Evolutionary conservation across 2,113 vertebrate species (phyloP).

Genomic region (Microcebus murinus): DNA sequence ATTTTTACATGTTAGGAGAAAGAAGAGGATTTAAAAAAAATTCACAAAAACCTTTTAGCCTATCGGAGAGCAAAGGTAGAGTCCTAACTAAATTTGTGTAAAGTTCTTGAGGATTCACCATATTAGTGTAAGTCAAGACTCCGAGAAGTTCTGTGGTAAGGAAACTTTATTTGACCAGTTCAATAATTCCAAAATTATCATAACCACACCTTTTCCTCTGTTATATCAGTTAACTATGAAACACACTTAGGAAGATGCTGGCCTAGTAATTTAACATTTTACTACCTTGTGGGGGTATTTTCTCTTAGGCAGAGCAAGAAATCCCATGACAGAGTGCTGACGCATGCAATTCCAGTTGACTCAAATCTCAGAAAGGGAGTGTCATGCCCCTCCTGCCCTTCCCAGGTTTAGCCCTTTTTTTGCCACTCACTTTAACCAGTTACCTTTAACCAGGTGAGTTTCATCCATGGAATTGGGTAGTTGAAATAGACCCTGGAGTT

Average conservation of each 20-base stretch:
- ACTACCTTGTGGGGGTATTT: background rate
- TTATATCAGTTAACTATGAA: background rate
- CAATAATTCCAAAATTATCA: background rate
- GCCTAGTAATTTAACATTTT: background rate
- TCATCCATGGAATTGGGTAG: background rate
- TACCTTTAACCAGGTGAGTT: background rate
- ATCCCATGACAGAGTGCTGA: accelerated
- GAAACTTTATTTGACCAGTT: background rate
- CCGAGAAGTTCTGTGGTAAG: background rate
- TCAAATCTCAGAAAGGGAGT: background rate
- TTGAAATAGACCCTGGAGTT: background rate
- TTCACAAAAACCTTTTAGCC: background rate
- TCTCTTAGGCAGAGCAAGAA: background rate
- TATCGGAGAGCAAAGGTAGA: background rate
- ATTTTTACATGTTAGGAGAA: background rate
- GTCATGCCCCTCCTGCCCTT: accelerated
- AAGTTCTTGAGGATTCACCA: background rate
- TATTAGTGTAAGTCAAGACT: background rate
- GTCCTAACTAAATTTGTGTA: background rate
- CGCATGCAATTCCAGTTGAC: accelerated
- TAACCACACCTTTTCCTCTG: background rate
- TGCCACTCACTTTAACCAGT: accelerated
- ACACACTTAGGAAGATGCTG: background rate
- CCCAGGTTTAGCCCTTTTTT: background rate
- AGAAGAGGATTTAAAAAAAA: background rate